Evolutionary conservation across 2,797 vertebrate species (phyloP), one percentile per base, ranked within the genome.

Genomic region (Botia kubotai): DNA sequence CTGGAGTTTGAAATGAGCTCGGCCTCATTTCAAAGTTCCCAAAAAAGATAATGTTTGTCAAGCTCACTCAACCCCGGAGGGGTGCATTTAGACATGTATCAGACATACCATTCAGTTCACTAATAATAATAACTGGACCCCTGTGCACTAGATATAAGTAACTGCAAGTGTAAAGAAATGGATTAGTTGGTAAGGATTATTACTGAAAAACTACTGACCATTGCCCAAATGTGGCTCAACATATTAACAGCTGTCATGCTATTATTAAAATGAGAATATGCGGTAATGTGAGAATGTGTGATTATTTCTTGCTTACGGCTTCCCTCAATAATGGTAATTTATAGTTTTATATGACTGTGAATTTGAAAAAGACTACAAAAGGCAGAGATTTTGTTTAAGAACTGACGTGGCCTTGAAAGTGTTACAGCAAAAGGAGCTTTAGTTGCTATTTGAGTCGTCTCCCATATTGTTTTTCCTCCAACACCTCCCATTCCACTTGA

Each of bases 401-500:
- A 72, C 1, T 0, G 21, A 11, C 33, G 2, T 14, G 48, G 48
- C 68, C 26, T 17, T 85, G 84, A 92, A 91, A 91, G 89, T 90
- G 52, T 93, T 93, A 91, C 93, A 83, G 79, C 75, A 80, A 88
- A 82, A 88, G 73, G 86, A 77, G 85, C 10, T 90, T 87, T 91
- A 88, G 85, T 77, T 71, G 86, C 90, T 88, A 88, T 90, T 90
- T 91, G 86, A 87, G 82, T 78, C 88, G 88, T 91, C 39, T 90
- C 90, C 71, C 91, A 91, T 92, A 91, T 93, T 93, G 92, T 93
- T 90, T 87, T 90, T 88, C 84, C 87, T 86, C 83, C 88, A 88
- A 87, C 87, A 90, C 88, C 88, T 89, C 90, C 90, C 87, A 87
- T 93, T 93, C 91, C 91, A 92, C 91, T 94, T 91, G 89, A 92